Percentiles rank a stretch among this genome's conserved stretches.
These are phyloP conservation scores for Urocolius indicus DNA, from an alignment of 2,113 vertebrate species.

Conservation along the genomic window DNA sequence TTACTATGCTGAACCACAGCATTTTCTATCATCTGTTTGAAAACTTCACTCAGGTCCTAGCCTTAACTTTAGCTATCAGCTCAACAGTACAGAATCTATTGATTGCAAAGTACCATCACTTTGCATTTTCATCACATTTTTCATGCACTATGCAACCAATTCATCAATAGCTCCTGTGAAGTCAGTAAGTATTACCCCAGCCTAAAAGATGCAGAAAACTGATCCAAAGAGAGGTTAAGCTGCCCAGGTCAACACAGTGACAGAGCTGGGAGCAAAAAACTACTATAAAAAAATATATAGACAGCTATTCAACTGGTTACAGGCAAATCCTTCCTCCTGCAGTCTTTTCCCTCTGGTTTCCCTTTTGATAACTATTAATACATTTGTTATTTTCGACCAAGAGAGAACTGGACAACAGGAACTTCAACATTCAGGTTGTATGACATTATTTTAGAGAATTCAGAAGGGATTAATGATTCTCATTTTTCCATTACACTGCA, in stretches of 20 bases:
- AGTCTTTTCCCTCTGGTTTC: background rate
- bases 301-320: background rate
- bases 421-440: background rate
- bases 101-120: background rate
- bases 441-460: background rate
- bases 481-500: background rate
- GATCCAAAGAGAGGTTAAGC: background rate
- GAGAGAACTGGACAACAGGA: background rate
- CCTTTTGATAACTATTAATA: background rate
- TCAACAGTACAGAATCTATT: background rate
- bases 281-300: background rate
- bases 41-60: background rate
- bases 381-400: background rate
- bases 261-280: background rate
- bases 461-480: background rate
- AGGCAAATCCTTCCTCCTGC: background rate
- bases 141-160: background rate
- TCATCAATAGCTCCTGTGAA: slow-evolving; percentile 27
- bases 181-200: slow-evolving; percentile 17
- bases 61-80: slow-evolving; percentile 2
- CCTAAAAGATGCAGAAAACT: background rate
- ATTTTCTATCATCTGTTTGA: background rate
- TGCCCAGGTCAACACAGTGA: background rate
- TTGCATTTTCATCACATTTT: slow-evolving; percentile 25
- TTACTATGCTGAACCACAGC: background rate